phyloP scores from a whole-genome alignment of 2,797 vertebrate species.

The Apogon hyalosoma region DNA sequence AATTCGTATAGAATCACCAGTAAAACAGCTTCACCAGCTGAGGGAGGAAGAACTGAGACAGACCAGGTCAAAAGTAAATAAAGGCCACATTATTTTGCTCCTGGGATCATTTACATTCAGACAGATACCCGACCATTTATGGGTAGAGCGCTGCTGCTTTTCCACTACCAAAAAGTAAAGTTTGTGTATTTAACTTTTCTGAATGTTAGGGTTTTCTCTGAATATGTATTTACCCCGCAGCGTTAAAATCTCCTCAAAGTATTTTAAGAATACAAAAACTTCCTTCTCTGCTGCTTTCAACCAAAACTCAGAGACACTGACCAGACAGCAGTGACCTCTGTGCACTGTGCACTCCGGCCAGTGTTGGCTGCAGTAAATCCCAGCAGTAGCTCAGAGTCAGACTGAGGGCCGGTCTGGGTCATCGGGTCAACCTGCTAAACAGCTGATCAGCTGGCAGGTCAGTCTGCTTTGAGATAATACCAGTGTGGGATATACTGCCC shows the following conservation, averaged over 20 bases:
- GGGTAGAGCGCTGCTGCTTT: constrained; percentile 27
- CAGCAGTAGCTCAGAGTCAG: constrained; percentile 22
- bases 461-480: constrained; percentile 46
- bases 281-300: constrained; percentile 2
- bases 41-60: constrained; percentile 55
- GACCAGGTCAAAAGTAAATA: constrained; percentile 63
- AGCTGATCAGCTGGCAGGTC: constrained; percentile 39
- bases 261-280: background rate
- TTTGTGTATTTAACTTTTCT: constrained; percentile 11
- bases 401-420: constrained; percentile 46
- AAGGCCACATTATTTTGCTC: constrained; percentile 27
- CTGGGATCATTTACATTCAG: constrained; percentile 23
- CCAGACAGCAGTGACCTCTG: constrained; percentile 19
- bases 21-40: constrained; percentile 51
- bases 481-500: constrained; percentile 22
- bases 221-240: constrained; percentile 6
- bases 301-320: constrained; percentile 9
- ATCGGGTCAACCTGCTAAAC: constrained; percentile 60
- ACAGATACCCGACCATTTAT: constrained; percentile 25
- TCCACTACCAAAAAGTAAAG: background rate
- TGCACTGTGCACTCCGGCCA: constrained; percentile 22
- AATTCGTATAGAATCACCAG: constrained; percentile 17
- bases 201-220: background rate
- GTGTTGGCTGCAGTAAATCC: constrained; percentile 51
- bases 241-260: background rate